Evolutionary conservation across 2,113 vertebrate genomes (phyloP).

Genomic region (Halichoeres trimaculatus): DNA sequence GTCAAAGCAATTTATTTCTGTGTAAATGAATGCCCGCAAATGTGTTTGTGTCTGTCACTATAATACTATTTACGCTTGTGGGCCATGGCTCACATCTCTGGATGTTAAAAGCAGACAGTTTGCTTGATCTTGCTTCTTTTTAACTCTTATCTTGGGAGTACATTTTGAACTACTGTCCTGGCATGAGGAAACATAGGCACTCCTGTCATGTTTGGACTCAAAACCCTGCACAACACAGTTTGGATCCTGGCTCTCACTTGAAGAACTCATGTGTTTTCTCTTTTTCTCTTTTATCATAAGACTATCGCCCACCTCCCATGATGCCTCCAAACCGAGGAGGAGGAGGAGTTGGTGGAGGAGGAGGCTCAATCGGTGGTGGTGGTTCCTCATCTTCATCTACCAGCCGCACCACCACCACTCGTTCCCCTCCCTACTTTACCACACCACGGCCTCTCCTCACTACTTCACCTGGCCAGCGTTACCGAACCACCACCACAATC

Average conservation of each 20-base stretch:
- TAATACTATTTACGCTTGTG: conserved; percentile 34
- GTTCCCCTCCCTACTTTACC: conserved; percentile 81
- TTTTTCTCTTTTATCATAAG: conserved; percentile 34
- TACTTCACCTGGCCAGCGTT: conserved; percentile 81
- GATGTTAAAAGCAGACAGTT: conserved; percentile 12
- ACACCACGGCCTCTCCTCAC: conserved; percentile 84
- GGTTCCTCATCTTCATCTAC: conserved; percentile 82
- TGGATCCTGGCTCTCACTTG: background rate
- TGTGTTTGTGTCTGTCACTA: conserved; percentile 25
- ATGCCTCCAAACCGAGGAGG: conserved; percentile 64
- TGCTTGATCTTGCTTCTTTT: conserved; percentile 13
- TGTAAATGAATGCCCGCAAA: conserved; percentile 37
- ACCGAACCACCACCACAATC: conserved; percentile 86
- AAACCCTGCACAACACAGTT: conserved; percentile 8
- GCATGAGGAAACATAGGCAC: background rate
- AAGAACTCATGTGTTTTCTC: conserved; percentile 6
- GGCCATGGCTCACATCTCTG: conserved; percentile 2
- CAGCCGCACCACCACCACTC: conserved; percentile 83
- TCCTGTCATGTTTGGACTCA: background rate
- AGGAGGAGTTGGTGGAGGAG: conserved; percentile 39
- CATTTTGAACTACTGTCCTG: conserved; percentile 10
- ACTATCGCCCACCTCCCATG: conserved; percentile 72
- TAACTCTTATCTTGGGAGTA: conserved; percentile 9
- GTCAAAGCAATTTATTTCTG: conserved; percentile 38
- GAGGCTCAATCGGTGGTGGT: conserved; percentile 46